phyloP scores from a whole-genome alignment of 2,113 vertebrate species.

The Numenius arquata region DNA sequence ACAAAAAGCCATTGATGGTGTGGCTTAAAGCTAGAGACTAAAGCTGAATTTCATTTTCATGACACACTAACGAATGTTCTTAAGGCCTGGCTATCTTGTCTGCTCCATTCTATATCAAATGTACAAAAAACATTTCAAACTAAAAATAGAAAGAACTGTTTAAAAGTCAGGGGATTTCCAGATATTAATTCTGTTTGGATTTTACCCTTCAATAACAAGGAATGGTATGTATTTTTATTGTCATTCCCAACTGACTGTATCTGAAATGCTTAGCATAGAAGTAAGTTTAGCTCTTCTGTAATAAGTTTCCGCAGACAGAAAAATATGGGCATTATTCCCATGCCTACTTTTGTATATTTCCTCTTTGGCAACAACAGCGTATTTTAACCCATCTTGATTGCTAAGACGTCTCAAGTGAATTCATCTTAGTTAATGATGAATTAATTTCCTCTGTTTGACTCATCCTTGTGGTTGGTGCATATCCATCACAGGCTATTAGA shows the following conservation, averaged over 20 bases:
- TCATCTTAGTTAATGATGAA: conserved; percentile 56
- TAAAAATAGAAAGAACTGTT: neutral
- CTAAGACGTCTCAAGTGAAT: conserved; percentile 13
- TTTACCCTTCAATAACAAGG: conserved; percentile 31
- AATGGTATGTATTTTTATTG: conserved; percentile 32
- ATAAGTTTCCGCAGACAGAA: conserved; percentile 35
- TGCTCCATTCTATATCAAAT: neutral
- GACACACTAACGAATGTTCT: neutral
- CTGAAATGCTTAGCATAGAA: conserved; percentile 4
- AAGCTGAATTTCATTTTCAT: neutral
- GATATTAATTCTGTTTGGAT: conserved; percentile 36
- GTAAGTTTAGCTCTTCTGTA: neutral
- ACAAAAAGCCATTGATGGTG: neutral
- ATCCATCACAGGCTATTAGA: neutral
- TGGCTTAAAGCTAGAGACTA: neutral
- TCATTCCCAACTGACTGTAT: conserved; percentile 19
- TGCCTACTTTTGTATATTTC: neutral
- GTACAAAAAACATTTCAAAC: neutral
- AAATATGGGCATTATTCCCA: conserved; percentile 23
- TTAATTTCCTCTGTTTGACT: conserved; percentile 48
- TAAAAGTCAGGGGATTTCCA: conserved; percentile 17
- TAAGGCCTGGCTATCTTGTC: neutral
- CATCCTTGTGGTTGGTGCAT: neutral
- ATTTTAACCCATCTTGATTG: neutral
- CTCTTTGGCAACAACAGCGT: neutral